phyloP scores from a whole-genome alignment of 2,113 vertebrate species.

The Protomyctophum bolini region DNA sequence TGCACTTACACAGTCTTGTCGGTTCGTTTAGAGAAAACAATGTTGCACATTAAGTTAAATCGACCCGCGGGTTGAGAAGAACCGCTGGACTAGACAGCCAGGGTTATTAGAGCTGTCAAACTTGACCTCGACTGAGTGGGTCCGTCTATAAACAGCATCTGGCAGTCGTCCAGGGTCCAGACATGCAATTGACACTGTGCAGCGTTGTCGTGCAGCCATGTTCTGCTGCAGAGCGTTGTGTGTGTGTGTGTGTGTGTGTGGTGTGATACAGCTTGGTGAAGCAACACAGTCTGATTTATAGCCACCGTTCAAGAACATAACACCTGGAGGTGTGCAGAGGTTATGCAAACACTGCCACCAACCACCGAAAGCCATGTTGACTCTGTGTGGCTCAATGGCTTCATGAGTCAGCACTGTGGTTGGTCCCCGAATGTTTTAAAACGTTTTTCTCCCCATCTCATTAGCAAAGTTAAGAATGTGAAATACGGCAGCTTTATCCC shows the following conservation, averaged over 20 bases:
- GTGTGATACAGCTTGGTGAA: not conserved
- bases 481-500: no score
- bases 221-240: not conserved
- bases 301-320: conserved; percentile 18
- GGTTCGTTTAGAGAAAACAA: no score
- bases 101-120: conserved; percentile 72
- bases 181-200: conserved; percentile 42
- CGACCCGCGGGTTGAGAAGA: no score
- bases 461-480: no score
- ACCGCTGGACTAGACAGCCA: conserved; percentile 54
- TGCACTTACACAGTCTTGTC: no score
- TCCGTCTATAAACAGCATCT: conserved; percentile 60
- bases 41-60: no score
- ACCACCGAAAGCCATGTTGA: conserved; percentile 10
- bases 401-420: not conserved
- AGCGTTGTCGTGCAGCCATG: conserved; percentile 38
- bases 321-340: conserved; percentile 8
- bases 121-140: conserved; percentile 51
- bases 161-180: conserved; percentile 54
- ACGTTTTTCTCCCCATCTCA: no score
- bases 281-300: conserved; percentile 36
- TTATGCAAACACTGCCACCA: conserved; percentile 23
- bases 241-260: no score
- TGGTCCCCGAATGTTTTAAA: not conserved
- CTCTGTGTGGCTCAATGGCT: not conserved